Evolutionary conservation across 1,140 invertebrate species (phyloP), one percentile per base, ranked within the genome.

Genomic region (Mycetomoellerius zeteki): DNA sequence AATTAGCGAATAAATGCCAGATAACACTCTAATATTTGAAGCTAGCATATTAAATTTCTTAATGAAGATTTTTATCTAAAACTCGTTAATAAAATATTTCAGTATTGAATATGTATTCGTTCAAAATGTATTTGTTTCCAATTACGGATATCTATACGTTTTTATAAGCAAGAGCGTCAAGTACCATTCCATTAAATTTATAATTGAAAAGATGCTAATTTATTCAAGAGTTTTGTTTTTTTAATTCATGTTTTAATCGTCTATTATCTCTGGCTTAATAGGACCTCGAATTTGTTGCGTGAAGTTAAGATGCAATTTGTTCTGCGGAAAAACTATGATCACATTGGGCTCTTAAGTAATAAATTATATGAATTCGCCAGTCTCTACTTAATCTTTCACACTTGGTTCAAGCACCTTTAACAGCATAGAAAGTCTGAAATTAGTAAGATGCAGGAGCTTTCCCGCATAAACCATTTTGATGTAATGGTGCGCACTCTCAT

Each of bases 341-440:
- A 14, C 43, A 21, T 24, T 24, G 16, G 50, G 24, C 54, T 76
- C 16, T 76, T 85, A 85, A 77, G 37, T 77, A 52, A 85, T 85
- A 30, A 85, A 77, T 64, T 77, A 77, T 85, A 58, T 85, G 33
- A 85, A 52, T 64, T 67, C 43, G n/a, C 4, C 52, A 33, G 14
- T 85, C 33, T n/a, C 30, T 12, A 43, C 16, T 43, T 67, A 43
- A 64, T 33, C 82, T 64, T 85, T 30, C 33, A 76, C 54, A 37
- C 72, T 76, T 72, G 56, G 73, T 47, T 75, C 71, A 58, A 76
- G 43, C 72, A 37, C 56, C 16, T 82, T 82, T 30, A 54, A 82
- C 69, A 43, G 24, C 43, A 54, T 43, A 33, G 21, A 85, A 85
- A 77, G 30, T 67, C 77, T 54, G 47, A 69, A 85, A 78, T 65